phyloP scores from a whole-genome alignment of 2,113 vertebrate genomes.

The Eolophus roseicapilla region DNA sequence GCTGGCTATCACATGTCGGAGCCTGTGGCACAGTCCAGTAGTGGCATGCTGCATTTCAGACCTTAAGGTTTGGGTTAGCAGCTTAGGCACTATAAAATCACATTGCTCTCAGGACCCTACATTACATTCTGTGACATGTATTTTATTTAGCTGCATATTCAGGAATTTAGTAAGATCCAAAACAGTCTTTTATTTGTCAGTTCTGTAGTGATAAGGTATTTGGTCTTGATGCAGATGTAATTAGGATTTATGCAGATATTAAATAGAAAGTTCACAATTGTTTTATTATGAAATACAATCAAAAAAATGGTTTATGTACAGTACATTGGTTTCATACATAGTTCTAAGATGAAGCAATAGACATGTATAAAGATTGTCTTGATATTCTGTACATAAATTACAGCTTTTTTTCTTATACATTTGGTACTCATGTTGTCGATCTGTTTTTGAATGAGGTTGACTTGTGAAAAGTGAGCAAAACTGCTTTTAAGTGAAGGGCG shows the following conservation, averaged over 20 bases:
- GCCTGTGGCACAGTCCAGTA: not conserved
- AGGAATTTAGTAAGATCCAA: not conserved
- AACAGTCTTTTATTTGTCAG: not conserved
- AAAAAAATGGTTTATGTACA: not conserved
- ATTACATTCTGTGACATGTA: not conserved
- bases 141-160: not conserved
- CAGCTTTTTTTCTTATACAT: not conserved
- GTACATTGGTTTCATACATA: not conserved
- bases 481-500: not conserved
- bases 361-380: not conserved
- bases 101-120: not conserved
- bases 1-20: not conserved
- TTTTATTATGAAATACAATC: not conserved
- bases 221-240: not conserved
- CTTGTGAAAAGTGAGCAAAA: not conserved
- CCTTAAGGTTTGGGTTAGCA: not conserved
- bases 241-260: not conserved
- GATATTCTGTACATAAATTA: not conserved
- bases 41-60: not conserved
- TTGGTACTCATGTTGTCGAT: not conserved
- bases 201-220: not conserved
- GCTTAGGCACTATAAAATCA: not conserved
- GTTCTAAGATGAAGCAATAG: not conserved
- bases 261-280: not conserved
- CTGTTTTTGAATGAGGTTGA: not conserved